Percentiles rank a stretch among this genome's conserved stretches.
Evolutionary conservation across 2,888 invertebrate genomes (phyloP).

Genomic region (Caenorhabditis sp.): DNA sequence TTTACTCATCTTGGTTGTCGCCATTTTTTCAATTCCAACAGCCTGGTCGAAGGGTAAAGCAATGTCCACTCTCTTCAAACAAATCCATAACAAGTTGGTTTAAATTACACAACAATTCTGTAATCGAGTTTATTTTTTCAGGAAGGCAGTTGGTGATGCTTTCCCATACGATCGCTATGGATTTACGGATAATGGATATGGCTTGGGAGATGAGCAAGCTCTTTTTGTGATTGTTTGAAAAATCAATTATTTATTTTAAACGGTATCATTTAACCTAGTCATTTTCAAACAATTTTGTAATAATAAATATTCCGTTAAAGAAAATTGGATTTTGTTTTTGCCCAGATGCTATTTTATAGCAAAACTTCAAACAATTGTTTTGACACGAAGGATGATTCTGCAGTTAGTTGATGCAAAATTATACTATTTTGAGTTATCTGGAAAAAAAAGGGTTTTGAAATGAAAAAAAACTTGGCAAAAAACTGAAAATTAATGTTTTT

Average conservation of each 20-base stretch:
- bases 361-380: too few species aligned
- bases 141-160: constrained; percentile 37
- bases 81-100: constrained; percentile 52
- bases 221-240: constrained; percentile 43
- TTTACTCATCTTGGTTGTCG: constrained; percentile 27
- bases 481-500: too few species aligned
- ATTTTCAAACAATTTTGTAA: background rate
- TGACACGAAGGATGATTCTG: too few species aligned
- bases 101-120: background rate
- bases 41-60: constrained; percentile 42
- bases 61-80: constrained; percentile 47
- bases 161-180: constrained; percentile 38
- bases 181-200: constrained; percentile 34
- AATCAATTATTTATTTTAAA: background rate
- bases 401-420: too few species aligned
- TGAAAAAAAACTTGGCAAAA: too few species aligned
- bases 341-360: background rate
- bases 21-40: constrained; percentile 46
- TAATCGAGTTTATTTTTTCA: constrained; percentile 14
- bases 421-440: too few species aligned
- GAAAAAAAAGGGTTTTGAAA: too few species aligned
- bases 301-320: background rate
- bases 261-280: background rate
- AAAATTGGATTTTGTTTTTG: background rate
- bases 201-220: constrained; percentile 39